Conservation (phyloP, 2,888 invertebrate genomes). For the Habroteleia sp. region DNA sequence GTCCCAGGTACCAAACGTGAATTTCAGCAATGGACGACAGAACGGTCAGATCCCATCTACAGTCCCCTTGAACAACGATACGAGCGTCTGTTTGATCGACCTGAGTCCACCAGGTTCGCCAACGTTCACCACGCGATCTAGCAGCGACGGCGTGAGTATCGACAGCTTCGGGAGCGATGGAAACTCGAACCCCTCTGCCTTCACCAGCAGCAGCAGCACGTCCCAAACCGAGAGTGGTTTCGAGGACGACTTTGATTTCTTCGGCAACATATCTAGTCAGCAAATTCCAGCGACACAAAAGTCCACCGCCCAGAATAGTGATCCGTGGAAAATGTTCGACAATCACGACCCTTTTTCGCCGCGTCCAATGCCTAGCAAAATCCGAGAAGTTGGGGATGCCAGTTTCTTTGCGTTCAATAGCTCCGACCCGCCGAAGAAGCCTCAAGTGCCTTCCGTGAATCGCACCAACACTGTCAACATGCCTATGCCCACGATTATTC, state of each 20-base stretch:
- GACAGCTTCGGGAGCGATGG: constrained; percentile 90
- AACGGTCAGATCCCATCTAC: constrained; percentile 56
- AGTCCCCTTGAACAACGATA: constrained; percentile 55
- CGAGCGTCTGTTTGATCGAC: constrained; percentile 84
- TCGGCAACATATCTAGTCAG: constrained; percentile 83
- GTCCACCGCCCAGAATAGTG: constrained; percentile 65
- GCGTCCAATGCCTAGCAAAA: constrained; percentile 65
- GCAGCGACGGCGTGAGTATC: constrained; percentile 88
- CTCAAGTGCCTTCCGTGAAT: constrained; percentile 63
- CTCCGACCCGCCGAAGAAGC: constrained; percentile 56
- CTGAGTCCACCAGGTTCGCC: constrained; percentile 89
- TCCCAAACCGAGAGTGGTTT: constrained; percentile 90
- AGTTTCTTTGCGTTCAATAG: constrained; percentile 73
- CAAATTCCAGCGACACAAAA: constrained; percentile 76
- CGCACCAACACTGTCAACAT: constrained; percentile 9
- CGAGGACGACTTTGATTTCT: constrained; percentile 91
- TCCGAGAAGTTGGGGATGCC: constrained; percentile 72
- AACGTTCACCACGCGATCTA: constrained; percentile 87
- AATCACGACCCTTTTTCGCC: constrained; percentile 83
- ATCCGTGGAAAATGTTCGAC: constrained; percentile 82
- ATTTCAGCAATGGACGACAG: constrained; percentile 54
- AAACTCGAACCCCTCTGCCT: constrained; percentile 83
- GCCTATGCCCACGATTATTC: constrained; percentile 88
- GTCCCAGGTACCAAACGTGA: neutral
- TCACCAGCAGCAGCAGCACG: constrained; percentile 84